Percentiles rank a stretch among this genome's conserved stretches.
Conservation (phyloP, 2,888 invertebrate species). For the Thyatira batis region DNA sequence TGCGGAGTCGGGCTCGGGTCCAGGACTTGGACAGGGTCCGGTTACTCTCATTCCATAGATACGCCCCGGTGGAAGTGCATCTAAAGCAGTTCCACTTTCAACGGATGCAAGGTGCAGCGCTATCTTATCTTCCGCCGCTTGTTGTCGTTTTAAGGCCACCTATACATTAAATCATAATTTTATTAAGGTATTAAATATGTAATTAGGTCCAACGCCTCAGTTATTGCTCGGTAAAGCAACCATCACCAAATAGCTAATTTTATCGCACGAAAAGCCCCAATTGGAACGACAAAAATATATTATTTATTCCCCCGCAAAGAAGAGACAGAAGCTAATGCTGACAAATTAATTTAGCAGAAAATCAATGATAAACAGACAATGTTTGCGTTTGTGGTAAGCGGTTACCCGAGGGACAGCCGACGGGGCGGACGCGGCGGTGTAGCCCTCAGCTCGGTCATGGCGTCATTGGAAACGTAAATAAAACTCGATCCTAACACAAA, state of each 20-base stretch:
- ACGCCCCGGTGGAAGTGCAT: conserved; percentile 93
- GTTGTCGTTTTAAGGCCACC: conserved; percentile 97
- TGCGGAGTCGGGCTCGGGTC: conserved; percentile 71
- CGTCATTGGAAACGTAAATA: conserved; percentile 76
- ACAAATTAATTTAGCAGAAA: conserved; percentile 80
- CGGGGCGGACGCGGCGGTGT: conserved; percentile 30
- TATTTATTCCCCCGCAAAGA: not conserved
- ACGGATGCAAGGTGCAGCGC: conserved; percentile 94
- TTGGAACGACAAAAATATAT: not conserved
- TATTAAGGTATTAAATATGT: too few species aligned
- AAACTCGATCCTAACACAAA: conserved; percentile 75
- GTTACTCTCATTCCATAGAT: conserved; percentile 95
- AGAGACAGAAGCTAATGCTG: conserved; percentile 31
- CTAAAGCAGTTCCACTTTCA: conserved; percentile 76
- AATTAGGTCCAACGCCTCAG: too few species aligned
- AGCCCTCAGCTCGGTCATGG: conserved; percentile 37
- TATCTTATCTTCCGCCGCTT: conserved; percentile 98
- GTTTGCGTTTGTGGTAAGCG: conserved; percentile 65
- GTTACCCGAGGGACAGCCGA: conserved; percentile 57
- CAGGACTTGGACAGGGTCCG: conserved; percentile 84
- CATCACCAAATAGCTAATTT: too few species aligned
- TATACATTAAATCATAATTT: conserved; percentile 45
- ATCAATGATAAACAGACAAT: conserved; percentile 74
- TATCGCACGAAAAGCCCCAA: too few species aligned
- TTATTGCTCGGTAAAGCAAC: too few species aligned